Base-by-base conservation (phyloP, 1,140 invertebrate genomes). In the Caenorhabditis tropicalis region DNA sequence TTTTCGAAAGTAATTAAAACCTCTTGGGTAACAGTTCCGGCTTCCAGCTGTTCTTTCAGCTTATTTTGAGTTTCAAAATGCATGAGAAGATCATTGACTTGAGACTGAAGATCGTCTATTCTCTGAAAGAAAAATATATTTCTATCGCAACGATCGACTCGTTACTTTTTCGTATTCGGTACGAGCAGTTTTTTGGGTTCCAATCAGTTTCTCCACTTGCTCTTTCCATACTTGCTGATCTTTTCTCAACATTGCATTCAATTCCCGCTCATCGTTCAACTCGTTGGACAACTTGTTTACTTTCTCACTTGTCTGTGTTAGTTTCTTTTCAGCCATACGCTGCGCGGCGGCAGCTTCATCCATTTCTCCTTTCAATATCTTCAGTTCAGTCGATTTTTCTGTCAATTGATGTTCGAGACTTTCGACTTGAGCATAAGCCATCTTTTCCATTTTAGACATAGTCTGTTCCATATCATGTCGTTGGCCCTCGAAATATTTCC, bases 31-130 rank as follows among this genome's bases (percentile, higher is more conserved):
- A 84, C 31, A 1, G n/a, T 84, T 46, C 48, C 56, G 15, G 85
- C 60, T 1, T 70, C 60, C 3, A 84, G 16, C 56, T 90, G 83
- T 33, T 88, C 85, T n/a, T 83, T 33, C 9, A 89, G 33, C 29
- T 86, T 87, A 31, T 82, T 81, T 89, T 95, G 94, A 12, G 96
- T 96, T 88, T 98, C 96, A 81, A 99, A 93, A 91, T 95, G 97
- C 92, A 98, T 96, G 96, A 98, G 97, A 0, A 99, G 92, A 93
- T 99, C 97, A 16, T 95, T 93, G 0, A 98, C 92, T 92, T 99
- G 96, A 87, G 98, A 96, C 88, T 95, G 94, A 12, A 99, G 92
- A 19, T 97, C 96, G 0, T 90, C 84, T 2, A 97, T 93, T 93
- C 97, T 95, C 87, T 93, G 89, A 56, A 90, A 87, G 31, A 82